Percentiles rank a stretch among this genome's conserved stretches.
These are phyloP conservation scores for Hylia prasina DNA, from an alignment of 2,113 vertebrate species.

Conservation along the genomic window DNA sequence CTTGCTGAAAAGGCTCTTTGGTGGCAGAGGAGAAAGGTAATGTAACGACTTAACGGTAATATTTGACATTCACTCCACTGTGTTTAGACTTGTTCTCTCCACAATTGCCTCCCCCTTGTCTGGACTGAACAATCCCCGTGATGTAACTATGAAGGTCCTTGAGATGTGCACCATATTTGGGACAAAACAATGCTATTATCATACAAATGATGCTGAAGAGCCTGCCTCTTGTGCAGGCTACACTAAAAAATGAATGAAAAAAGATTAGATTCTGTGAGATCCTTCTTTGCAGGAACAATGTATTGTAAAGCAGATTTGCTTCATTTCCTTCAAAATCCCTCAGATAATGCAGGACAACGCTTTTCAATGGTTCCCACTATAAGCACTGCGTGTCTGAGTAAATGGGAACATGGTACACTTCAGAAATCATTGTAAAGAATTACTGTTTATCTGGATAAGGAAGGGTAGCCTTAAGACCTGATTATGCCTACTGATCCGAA, in stretches of 20 bases:
- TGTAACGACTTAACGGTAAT: neutral
- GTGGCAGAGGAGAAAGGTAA: neutral
- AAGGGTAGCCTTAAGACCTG: constrained; percentile 35
- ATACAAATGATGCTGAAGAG: constrained; percentile 51
- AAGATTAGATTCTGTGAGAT: constrained; percentile 61
- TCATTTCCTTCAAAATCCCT: constrained; percentile 61
- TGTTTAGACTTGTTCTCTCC: neutral
- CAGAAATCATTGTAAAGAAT: constrained; percentile 61
- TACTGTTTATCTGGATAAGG: constrained; percentile 60
- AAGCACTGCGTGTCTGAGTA: constrained; percentile 32
- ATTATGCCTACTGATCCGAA: constrained; percentile 26
- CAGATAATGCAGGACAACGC: constrained; percentile 32
- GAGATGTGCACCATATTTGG: constrained; percentile 35
- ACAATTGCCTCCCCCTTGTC: constrained; percentile 1
- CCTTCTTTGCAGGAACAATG: constrained; percentile 43
- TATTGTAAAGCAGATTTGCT: constrained; percentile 62
- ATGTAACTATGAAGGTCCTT: constrained; percentile 38
- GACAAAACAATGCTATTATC: constrained; percentile 40
- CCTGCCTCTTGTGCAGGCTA: constrained; percentile 29
- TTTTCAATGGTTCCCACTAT: constrained; percentile 26
- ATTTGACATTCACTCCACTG: constrained; percentile 36
- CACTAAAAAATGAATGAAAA: constrained; percentile 58
- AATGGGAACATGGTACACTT: constrained; percentile 61
- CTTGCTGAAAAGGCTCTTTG: constrained; percentile 29
- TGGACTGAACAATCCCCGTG: constrained; percentile 25